Evolutionary conservation across 2,797 vertebrate species (phyloP).

Genomic region (Lagorchestes hirsutus): DNA sequence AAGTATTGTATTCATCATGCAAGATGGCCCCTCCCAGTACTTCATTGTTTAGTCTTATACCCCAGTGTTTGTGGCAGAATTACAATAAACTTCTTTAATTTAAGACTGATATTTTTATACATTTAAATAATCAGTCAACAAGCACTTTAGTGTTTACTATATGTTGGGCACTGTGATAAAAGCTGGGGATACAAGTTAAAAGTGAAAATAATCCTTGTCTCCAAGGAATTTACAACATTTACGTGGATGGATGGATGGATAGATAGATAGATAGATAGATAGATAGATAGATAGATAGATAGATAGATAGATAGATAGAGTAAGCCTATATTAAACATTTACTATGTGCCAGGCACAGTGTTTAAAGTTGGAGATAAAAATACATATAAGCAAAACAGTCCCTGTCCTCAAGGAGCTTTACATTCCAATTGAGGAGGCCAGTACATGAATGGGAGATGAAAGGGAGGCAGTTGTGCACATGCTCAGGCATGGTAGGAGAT

Average conservation of each 20-base stretch:
- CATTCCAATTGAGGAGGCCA: neutral
- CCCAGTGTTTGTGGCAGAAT: neutral
- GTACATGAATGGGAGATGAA: neutral
- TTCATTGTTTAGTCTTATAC: slow-evolving; percentile 13
- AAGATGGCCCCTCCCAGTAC: slow-evolving; percentile 24
- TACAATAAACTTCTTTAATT: neutral
- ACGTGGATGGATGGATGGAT: too few species aligned
- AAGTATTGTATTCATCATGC: slow-evolving; percentile 8
- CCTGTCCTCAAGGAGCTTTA: neutral
- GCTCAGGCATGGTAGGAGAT: neutral
- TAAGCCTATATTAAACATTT: too few species aligned
- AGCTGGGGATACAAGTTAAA: neutral
- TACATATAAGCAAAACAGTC: too few species aligned
- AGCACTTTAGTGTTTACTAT: slow-evolving; percentile 2
- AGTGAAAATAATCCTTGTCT: neutral
- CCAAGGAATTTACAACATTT: neutral
- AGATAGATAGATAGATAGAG: too few species aligned
- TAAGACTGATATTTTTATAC: neutral
- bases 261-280: too few species aligned
- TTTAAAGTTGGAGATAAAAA: too few species aligned
- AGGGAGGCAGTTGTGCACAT: neutral
- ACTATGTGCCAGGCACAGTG: too few species aligned
- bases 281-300: too few species aligned
- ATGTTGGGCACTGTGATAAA: neutral
- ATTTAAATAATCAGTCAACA: neutral